Base-by-base conservation (phyloP, 2,113 vertebrate genomes). In the Phylloscopus trochiloides region DNA sequence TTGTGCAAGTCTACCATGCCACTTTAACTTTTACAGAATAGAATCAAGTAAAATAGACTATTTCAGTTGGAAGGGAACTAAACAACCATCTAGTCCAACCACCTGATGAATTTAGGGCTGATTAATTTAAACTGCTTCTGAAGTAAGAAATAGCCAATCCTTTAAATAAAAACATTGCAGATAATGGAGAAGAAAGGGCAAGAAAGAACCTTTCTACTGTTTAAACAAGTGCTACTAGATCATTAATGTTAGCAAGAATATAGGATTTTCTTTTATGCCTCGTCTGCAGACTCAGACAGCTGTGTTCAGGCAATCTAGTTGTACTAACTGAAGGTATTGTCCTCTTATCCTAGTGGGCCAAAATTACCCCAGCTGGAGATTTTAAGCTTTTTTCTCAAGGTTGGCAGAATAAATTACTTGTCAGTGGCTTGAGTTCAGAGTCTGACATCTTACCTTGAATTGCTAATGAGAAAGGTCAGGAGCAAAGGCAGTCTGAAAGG, bases 401-500 rank as follows among this genome's bases (percentile, higher is more conserved):
- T 3, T 86, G 21, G 28, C 52, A 62, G 31, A 71, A 77, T 7
- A 88, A 93, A 75, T 74, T 67, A 54, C 31, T 8, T 14, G 11
- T 79, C 72, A 42, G 14, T 54, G 10, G 17, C 13, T 79, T 72
- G 52, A 72, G 10, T 93, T 88, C 3, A 6, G 31, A 32, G 38
- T 63, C 25, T 72, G 62, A 31, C 29, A 57, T 62, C 25, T 52
- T 68, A 47, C 25, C 26, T 61, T 71, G 62, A 62, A 79, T 71
- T 83, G n/a, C 32, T 63, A 45, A 42, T 45, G 32, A 63, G 66
- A 25, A 62, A 25, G 9, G 4, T 54, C 32, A 66, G 47, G 31
- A 86, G 57, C 19, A 91, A 94, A 79, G 43, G 62, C 42, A 63
- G 34, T 57, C 42, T 66, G 71, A 85, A 66, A 86, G 36, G 31